A percentile compares a stretch with the other conserved stretches of the same genome.
phyloP scores from a whole-genome alignment of 2,797 vertebrate species.

The Sylvilagus floridanus region DNA sequence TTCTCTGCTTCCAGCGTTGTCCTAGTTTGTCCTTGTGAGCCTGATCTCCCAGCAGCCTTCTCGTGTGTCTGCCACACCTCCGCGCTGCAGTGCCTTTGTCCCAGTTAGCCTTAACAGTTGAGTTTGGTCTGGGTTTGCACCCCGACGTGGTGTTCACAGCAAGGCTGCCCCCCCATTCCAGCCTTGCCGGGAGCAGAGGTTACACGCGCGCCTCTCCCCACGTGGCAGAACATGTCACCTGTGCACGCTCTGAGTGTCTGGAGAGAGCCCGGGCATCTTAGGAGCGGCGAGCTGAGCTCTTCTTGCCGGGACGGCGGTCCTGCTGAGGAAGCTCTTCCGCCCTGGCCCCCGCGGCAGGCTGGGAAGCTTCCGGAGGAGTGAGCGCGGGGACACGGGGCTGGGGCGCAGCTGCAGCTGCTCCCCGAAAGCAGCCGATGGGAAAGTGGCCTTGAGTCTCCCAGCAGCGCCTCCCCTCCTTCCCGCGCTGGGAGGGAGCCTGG shows the following conservation, averaged over 20 bases:
- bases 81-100: not conserved
- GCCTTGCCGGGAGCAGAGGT: not conserved
- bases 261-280: slow-evolving; percentile 4
- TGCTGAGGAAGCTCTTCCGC: slow-evolving; percentile 39
- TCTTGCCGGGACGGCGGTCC: not conserved
- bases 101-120: not conserved
- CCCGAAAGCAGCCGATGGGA: not conserved
- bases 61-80: not conserved
- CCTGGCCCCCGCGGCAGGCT: slow-evolving; percentile 21
- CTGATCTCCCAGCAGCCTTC: not conserved
- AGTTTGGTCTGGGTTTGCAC: not conserved
- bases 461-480: not conserved
- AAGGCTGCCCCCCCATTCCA: not conserved
- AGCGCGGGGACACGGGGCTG: not conserved
- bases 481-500: not conserved
- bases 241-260: not conserved
- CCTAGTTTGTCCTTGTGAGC: fast-evolving
- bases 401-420: not conserved
- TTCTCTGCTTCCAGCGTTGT: not conserved
- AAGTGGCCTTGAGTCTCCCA: not conserved
- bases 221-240: not conserved
- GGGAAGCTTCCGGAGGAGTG: slow-evolving; percentile 38
- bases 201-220: not conserved
- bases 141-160: not conserved
- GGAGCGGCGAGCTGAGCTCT: not conserved